Evolutionary conservation across 2,113 vertebrate genomes (phyloP), one percentile per base, ranked within the genome.

Genomic region (Daubentonia madagascariensis): DNA sequence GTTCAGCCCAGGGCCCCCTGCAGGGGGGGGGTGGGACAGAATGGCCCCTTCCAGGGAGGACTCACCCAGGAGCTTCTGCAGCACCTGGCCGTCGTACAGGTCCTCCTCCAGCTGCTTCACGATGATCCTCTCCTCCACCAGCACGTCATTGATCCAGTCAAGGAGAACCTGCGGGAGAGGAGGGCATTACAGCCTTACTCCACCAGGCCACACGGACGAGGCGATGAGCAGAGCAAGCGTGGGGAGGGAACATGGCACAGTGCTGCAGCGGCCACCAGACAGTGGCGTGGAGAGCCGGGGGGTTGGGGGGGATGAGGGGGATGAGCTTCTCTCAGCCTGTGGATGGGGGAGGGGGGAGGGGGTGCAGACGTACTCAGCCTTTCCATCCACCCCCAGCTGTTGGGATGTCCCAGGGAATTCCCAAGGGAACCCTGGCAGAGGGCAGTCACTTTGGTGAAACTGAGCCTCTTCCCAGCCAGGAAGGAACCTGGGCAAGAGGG

Each of bases 51-150:
- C 23, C 6, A n/a, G 8, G 1, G 5, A 0, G 8, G 9, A 93
- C 99, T 99, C 98, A 99, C 99, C 99, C 92, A 99, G 98, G 57
- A 99, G 98, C 98, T 99, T 99, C 98, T 99, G 99, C 20, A 99
- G 99, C 98, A 99, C 99, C 97, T 99, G 99, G 48, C 99, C 99
- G 14, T 99, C 99, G 1, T 99, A 99, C 17, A 99, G 99, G 90
- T 99, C 99, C 94, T 99, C 99, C 96, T 99, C 99, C 91, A 99
- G 98, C 92, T 99, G 99, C 95, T 99, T 99, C 96, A 99, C 99
- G 4, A 99, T 99, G 98, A 99, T 99, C 94, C 99, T 98, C 54
- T 99, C 99, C 94, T 99, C 99, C 89, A 99, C 99, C 98, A 99
- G 97, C 76, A 99, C 99, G 32, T 99, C 99, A 43, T 99, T 99